phyloP scores from a whole-genome alignment of 2,797 vertebrate genomes.

The Danio kyathit region DNA sequence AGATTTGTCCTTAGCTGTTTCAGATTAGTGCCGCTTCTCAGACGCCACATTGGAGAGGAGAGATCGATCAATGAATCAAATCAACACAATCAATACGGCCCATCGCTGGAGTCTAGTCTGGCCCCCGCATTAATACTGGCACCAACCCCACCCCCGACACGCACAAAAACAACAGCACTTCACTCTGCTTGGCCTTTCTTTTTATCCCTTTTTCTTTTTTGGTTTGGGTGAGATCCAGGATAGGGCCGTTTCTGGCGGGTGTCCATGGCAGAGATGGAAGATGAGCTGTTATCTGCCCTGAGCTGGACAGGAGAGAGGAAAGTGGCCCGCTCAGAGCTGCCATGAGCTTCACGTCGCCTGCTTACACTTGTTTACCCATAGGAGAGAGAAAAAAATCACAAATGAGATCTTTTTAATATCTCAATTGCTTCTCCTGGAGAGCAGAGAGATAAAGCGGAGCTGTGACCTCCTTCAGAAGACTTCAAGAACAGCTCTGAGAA shows the following conservation, averaged over 20 bases:
- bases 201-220: constrained; percentile 35
- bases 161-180: constrained; percentile 45
- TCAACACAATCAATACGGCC: constrained; percentile 94
- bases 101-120: constrained; percentile 96
- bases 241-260: constrained; percentile 58
- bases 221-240: constrained; percentile 49
- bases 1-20: constrained; percentile 89
- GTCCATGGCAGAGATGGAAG: constrained; percentile 72
- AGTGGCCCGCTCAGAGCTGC: constrained; percentile 60
- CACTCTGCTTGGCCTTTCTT: not conserved
- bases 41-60: constrained; percentile 89
- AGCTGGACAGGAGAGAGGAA: constrained; percentile 62
- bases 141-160: constrained; percentile 60
- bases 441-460: not conserved
- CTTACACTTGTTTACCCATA: constrained; percentile 11
- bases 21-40: constrained; percentile 94
- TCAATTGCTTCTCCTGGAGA: constrained; percentile 8
- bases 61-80: constrained; percentile 99
- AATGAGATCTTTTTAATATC: constrained; percentile 42
- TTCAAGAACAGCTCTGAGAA: not conserved
- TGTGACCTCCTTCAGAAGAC: not conserved
- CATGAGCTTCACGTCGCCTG: not conserved
- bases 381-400: constrained; percentile 19
- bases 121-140: constrained; percentile 94
- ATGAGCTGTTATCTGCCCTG: constrained; percentile 72